Conservation (phyloP, 2,888 invertebrate species). For the Drosophila siamana region DNA sequence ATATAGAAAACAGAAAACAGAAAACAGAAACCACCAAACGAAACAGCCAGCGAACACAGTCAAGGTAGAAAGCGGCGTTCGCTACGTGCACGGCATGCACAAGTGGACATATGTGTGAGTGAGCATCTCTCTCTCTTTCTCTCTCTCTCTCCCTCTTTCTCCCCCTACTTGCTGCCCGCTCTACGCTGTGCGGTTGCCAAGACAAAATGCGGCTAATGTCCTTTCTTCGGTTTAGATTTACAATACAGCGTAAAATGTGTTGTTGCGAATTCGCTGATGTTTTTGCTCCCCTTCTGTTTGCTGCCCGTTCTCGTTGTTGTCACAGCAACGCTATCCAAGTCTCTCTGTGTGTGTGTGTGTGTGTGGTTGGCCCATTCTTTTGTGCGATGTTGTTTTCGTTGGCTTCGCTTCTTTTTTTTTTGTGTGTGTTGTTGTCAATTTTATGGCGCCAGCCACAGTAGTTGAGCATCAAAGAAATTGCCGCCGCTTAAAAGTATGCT, state of each 20-base stretch:
- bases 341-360: conserved; percentile 9
- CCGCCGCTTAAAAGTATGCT: conserved; percentile 57
- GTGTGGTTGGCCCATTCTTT: conserved; percentile 16
- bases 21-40: conserved; percentile 10
- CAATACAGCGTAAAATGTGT: conserved; percentile 67
- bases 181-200: conserved; percentile 51
- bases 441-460: conserved; percentile 41
- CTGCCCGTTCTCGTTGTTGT: conserved; percentile 27
- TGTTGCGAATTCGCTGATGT: conserved; percentile 36
- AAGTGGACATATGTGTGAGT: conserved; percentile 46
- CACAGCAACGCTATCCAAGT: conserved; percentile 29
- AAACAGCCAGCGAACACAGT: conserved; percentile 28
- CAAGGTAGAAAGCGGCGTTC: conserved; percentile 57
- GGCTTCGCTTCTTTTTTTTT: conserved; percentile 4
- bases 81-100: conserved; percentile 72
- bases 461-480: conserved; percentile 34
- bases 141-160: conserved; percentile 6
- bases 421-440: conserved; percentile 15
- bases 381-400: conserved; percentile 21
- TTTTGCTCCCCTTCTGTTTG: not conserved
- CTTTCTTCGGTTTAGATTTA: conserved; percentile 72
- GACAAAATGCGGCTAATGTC: conserved; percentile 81
- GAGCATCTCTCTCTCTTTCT: conserved; percentile 5
- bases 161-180: conserved; percentile 16
- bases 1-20: not conserved